Conservation (phyloP, 2,888 invertebrate genomes). For the Muscina levida region DNA sequence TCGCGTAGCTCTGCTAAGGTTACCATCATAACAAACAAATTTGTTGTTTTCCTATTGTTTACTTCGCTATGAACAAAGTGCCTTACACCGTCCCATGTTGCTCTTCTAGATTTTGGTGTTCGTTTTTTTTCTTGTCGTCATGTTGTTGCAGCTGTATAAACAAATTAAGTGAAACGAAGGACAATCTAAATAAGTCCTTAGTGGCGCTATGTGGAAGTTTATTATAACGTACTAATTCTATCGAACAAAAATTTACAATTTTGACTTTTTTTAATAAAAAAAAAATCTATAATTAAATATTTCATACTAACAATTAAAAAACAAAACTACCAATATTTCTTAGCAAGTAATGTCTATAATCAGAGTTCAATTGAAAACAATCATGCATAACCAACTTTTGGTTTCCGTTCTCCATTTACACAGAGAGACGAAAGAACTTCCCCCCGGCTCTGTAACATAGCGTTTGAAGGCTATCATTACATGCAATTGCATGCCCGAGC, state of each 20-base stretch:
- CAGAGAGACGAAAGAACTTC: background rate
- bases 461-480: slow-evolving; percentile 18
- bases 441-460: background rate
- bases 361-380: slow-evolving; percentile 12
- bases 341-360: background rate
- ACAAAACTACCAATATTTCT: background rate
- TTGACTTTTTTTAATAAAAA: slow-evolving; percentile 6
- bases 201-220: background rate
- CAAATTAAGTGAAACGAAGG: slow-evolving; percentile 58
- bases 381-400: slow-evolving; percentile 26
- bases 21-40: slow-evolving; percentile 64
- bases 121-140: slow-evolving; percentile 27
- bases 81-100: background rate
- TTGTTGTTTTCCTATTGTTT: slow-evolving; percentile 60
- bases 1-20: slow-evolving; percentile 50
- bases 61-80: slow-evolving; percentile 13
- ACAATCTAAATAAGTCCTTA: background rate
- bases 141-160: slow-evolving; percentile 65
- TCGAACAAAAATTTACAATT: background rate
- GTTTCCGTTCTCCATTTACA: background rate
- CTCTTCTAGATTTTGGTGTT: slow-evolving; percentile 48
- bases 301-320: slow-evolving; percentile 19
- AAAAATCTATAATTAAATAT: slow-evolving; percentile 32
- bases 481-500: slow-evolving; percentile 1
- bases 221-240: background rate